Evolutionary conservation across 1,140 invertebrate genomes (phyloP).

Genomic region (Lutraria rhynchaena): DNA sequence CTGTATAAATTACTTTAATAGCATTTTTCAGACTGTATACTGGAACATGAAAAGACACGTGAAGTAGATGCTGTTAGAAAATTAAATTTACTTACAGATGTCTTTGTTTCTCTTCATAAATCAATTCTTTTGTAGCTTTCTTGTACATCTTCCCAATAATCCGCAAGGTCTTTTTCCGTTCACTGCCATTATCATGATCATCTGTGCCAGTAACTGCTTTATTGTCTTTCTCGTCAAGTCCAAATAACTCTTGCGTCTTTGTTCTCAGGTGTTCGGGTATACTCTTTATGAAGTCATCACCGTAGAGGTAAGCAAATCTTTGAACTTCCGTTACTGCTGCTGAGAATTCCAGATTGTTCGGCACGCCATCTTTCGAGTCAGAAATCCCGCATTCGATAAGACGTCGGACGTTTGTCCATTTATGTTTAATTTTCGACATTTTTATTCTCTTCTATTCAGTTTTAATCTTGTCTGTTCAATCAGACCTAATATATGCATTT

Average conservation of each 20-base stretch:
- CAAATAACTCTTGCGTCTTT: neutral
- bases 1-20: too few species aligned
- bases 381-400: neutral
- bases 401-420: neutral
- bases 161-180: neutral
- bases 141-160: neutral
- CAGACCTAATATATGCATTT: too few species aligned
- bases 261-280: neutral
- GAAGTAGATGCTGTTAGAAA: too few species aligned
- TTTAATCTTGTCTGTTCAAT: too few species aligned
- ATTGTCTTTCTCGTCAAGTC: neutral
- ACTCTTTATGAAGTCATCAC: neutral
- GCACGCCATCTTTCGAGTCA: neutral
- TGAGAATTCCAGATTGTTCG: neutral
- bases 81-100: slow-evolving; percentile 9
- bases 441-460: too few species aligned
- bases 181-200: neutral
- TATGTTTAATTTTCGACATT: too few species aligned
- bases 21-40: too few species aligned
- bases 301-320: slow-evolving; percentile 1
- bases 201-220: neutral
- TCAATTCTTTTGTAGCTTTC: neutral
- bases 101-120: neutral
- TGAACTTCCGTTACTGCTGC: neutral
- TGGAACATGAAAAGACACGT: too few species aligned